Evolutionary conservation across 2,888 invertebrate species (phyloP).

Genomic region (Odontocolon sp.): DNA sequence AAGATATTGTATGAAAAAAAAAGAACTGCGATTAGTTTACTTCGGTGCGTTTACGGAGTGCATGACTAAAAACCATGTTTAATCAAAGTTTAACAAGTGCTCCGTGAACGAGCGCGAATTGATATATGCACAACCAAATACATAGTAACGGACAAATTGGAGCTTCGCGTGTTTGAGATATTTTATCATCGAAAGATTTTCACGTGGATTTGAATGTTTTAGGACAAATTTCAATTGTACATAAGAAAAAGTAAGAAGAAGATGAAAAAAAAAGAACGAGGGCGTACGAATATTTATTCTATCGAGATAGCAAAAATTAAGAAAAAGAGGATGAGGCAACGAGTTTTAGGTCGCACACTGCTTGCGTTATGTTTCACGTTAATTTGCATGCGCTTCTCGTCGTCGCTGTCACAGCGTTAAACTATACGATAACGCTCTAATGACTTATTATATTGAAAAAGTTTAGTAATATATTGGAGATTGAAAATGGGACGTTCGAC

Average conservation of each 20-base stretch:
- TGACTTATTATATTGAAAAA: conserved; percentile 59
- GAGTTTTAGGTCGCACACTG: conserved; percentile 60
- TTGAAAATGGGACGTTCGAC: conserved; percentile 61
- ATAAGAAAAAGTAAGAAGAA: conserved; percentile 42
- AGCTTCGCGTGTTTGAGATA: conserved; percentile 44
- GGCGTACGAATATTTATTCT: conserved; percentile 51
- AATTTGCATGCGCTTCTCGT: conserved; percentile 71
- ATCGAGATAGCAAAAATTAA: conserved; percentile 39
- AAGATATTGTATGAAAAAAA: conserved; percentile 54
- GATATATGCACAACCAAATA: conserved; percentile 56
- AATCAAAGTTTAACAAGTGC: not conserved
- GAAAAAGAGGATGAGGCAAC: conserved; percentile 39
- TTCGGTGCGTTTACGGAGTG: conserved; percentile 35
- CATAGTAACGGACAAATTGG: conserved; percentile 30
- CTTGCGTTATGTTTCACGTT: conserved; percentile 65
- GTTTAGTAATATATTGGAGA: conserved; percentile 64
- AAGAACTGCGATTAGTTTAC: conserved; percentile 53
- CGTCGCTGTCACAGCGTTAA: conserved; percentile 65
- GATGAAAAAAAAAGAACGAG: not conserved
- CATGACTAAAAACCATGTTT: not conserved
- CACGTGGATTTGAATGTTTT: conserved; percentile 62
- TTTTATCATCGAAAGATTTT: conserved; percentile 59
- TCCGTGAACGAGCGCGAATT: conserved; percentile 40
- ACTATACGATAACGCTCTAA: conserved; percentile 64
- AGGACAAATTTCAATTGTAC: conserved; percentile 57